A percentile compares a stretch with the other conserved stretches of the same genome.
Conservation (phyloP, 2,888 invertebrate species). For the Sesamia inferens region DNA sequence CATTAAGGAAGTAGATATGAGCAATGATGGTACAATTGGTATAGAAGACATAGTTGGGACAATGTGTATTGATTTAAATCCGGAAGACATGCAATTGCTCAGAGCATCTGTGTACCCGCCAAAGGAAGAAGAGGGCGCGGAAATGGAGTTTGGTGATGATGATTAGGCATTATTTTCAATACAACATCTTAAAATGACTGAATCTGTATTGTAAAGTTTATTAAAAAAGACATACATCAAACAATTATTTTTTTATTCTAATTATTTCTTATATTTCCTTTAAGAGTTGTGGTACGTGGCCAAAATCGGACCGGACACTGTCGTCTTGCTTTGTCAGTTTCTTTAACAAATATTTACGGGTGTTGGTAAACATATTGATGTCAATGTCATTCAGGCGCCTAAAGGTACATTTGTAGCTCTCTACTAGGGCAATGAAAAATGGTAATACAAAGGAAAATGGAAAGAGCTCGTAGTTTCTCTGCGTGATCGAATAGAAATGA, state of each 20-base stretch:
- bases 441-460: too few species aligned
- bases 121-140: slow-evolving; percentile 48
- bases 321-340: not conserved
- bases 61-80: slow-evolving; percentile 84
- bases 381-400: too few species aligned
- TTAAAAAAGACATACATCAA: slow-evolving; percentile 13
- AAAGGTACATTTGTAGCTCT: too few species aligned
- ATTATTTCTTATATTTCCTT: not conserved
- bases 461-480: too few species aligned
- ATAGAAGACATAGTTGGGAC: slow-evolving; percentile 86
- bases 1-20: slow-evolving; percentile 85
- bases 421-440: too few species aligned
- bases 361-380: too few species aligned
- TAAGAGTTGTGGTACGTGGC: not conserved
- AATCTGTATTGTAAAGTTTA: slow-evolving; percentile 1
- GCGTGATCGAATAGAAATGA: too few species aligned
- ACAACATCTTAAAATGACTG: slow-evolving; percentile 5
- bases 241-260: not conserved
- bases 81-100: slow-evolving; percentile 80
- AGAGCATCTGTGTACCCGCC: slow-evolving; percentile 70
- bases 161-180: not conserved
- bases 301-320: not conserved
- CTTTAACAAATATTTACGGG: too few species aligned
- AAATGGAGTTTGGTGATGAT: not conserved
- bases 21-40: slow-evolving; percentile 84